These are phyloP conservation scores for Boleophthalmus pectinirostris DNA, from an alignment of 2,113 vertebrate genomes.

Conservation along the genomic window DNA sequence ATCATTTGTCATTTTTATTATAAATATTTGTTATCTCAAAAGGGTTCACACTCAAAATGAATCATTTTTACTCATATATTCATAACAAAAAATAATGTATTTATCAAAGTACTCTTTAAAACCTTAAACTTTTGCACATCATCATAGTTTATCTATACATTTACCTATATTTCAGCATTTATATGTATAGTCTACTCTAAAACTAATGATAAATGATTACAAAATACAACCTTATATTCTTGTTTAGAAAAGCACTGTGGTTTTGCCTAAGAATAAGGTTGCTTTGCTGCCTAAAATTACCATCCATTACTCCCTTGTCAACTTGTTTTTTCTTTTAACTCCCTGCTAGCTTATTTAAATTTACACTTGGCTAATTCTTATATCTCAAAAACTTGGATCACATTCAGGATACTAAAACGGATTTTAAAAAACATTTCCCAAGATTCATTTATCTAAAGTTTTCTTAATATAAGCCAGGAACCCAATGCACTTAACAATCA, in stretches of 20 bases:
- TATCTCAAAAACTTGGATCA: slow-evolving; percentile 39
- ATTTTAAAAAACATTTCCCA: slow-evolving; percentile 43
- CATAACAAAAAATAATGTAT: neutral
- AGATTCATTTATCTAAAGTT: slow-evolving; percentile 71
- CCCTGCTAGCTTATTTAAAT: slow-evolving; percentile 26
- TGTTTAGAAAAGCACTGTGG: slow-evolving; percentile 4
- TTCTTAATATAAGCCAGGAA: slow-evolving; percentile 62
- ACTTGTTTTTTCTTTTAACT: slow-evolving; percentile 26
- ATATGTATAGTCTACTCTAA: neutral
- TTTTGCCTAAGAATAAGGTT: slow-evolving; percentile 28
- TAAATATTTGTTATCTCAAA: too few relatives aligned
- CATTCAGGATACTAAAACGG: slow-evolving; percentile 52
- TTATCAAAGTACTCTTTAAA: neutral
- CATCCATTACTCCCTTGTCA: slow-evolving; percentile 39
- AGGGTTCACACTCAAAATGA: neutral
- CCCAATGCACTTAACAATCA: slow-evolving; percentile 69
- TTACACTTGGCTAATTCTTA: slow-evolving; percentile 26
- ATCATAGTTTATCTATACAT: neutral
- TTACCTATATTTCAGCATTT: neutral
- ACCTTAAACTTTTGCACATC: neutral
- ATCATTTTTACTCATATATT: neutral
- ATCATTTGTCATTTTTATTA: neutral
- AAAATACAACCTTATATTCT: neutral
- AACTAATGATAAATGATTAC: neutral
- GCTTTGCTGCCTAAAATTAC: slow-evolving; percentile 39